These are phyloP conservation scores for Cyprinodon variegatus DNA, from an alignment of 2,113 vertebrate genomes.

Conservation along the genomic window DNA sequence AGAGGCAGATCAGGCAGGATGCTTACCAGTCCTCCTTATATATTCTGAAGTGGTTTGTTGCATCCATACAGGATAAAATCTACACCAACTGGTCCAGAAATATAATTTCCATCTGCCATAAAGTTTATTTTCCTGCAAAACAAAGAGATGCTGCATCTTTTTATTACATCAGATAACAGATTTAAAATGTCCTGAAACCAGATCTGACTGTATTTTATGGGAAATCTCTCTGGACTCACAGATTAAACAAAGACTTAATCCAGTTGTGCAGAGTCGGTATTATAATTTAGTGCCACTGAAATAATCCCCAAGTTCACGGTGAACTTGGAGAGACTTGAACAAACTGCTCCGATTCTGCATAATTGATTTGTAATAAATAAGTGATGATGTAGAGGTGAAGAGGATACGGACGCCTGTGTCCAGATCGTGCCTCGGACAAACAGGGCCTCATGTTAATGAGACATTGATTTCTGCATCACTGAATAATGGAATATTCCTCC, in stretches of 20 bases:
- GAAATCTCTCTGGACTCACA: background rate
- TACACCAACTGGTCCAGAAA: no score
- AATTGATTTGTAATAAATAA: constrained; percentile 65
- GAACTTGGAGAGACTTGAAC: constrained; percentile 1
- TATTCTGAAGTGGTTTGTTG: background rate
- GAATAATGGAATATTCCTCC: constrained; percentile 71
- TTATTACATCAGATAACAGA: background rate
- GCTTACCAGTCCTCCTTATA: background rate
- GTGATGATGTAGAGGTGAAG: constrained; percentile 60
- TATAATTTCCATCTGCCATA: background rate
- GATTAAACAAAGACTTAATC: background rate
- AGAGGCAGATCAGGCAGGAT: background rate
- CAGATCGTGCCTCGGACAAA: constrained; percentile 45
- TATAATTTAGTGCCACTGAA: background rate
- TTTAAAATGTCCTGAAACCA: background rate
- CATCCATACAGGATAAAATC: no score
- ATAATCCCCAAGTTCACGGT: background rate
- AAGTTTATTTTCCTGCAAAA: no score
- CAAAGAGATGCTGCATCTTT: no score
- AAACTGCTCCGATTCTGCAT: constrained; percentile 33
- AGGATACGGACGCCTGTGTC: constrained; percentile 30
- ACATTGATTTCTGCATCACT: constrained; percentile 72
- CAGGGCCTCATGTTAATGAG: constrained; percentile 65
- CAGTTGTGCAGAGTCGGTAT: background rate
- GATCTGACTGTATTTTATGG: background rate